Base-by-base conservation (phyloP, 1,140 invertebrate species). In the Marisa cornuarietis region DNA sequence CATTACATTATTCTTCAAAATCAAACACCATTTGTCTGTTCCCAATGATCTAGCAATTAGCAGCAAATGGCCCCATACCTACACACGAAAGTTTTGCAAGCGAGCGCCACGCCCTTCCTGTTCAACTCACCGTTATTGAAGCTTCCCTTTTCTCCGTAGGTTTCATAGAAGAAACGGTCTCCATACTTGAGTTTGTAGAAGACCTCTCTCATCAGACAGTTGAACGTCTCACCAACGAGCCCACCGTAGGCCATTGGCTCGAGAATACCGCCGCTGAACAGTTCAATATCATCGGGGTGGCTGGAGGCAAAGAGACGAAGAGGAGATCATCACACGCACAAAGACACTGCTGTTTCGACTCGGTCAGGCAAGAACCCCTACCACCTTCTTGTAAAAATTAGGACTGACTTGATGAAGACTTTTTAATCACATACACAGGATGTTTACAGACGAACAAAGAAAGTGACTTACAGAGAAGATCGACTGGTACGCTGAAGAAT, bases 151-250 rank as follows among this genome's bases (percentile, higher is more conserved):
- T 76, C 74, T 0, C 71, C 52, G 16, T 62, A 68, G 20, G 61
- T 74, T 54, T 58, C 63, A 63, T 69, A 99, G 96, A 97, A 99
- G 91, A 98, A 99, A 86, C 98, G 93, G 91, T 99, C 98, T 76
- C 98, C 98, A 80, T 95, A 92, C 80, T 96, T 94, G n/a, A 96
- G 91, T 87, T 97, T 95, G 81, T 95, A 92, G 92, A 98, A 98
- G 91, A 98, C 97, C 82, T 97, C 95, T 52, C 95, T 96, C 83
- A 99, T 96, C 81, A 99, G 96, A 87, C 98, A 99, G 49, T 96
- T 96, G 88, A 99, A 96, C 0, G 97, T 99, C 0, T 97, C 97
- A 14, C 98, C 98, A 0, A 99, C 95, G 0, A 98, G 89, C 16
- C 96, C 97, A 18, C 95, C 26, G 68, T 97, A 91, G 7, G 95